phyloP scores from a whole-genome alignment of 37 sponge, comb jelly and placozoan genomes.

The Cliona cf. orientalis region DNA sequence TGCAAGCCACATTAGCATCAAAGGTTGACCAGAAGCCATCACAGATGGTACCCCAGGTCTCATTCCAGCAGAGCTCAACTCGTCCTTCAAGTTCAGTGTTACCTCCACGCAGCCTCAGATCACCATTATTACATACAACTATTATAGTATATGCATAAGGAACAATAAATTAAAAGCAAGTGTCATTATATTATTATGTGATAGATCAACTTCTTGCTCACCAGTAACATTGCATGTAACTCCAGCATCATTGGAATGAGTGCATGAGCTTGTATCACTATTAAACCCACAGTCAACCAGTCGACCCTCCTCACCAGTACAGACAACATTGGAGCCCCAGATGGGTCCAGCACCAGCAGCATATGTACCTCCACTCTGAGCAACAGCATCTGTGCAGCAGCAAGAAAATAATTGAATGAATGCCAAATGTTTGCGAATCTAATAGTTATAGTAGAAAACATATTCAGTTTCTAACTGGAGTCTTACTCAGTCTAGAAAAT shows the following conservation, averaged over 20 bases:
- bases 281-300: neutral
- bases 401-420: neutral
- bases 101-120: too few relatives aligned
- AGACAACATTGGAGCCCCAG: neutral
- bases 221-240: constrained; percentile 8
- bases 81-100: too few relatives aligned
- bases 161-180: too few relatives aligned
- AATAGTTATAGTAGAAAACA: constrained; percentile 4
- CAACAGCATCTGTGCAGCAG: constrained; percentile 6
- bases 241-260: constrained; percentile 27
- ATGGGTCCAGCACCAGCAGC: constrained; percentile 23
- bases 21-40: too few relatives aligned
- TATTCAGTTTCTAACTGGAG: too few relatives aligned
- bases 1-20: too few relatives aligned
- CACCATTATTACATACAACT: too few relatives aligned
- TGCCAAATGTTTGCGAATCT: neutral
- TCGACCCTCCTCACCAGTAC: constrained; percentile 10
- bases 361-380: neutral
- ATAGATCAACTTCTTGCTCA: too few relatives aligned
- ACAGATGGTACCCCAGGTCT: too few relatives aligned
- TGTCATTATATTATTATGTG: too few relatives aligned
- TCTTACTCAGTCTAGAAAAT: constrained; percentile 14
- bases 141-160: too few relatives aligned
- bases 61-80: too few relatives aligned
- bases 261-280: neutral